Evolutionary conservation across 2,888 invertebrate species (phyloP).

Genomic region (Platycheirus albimanus): DNA sequence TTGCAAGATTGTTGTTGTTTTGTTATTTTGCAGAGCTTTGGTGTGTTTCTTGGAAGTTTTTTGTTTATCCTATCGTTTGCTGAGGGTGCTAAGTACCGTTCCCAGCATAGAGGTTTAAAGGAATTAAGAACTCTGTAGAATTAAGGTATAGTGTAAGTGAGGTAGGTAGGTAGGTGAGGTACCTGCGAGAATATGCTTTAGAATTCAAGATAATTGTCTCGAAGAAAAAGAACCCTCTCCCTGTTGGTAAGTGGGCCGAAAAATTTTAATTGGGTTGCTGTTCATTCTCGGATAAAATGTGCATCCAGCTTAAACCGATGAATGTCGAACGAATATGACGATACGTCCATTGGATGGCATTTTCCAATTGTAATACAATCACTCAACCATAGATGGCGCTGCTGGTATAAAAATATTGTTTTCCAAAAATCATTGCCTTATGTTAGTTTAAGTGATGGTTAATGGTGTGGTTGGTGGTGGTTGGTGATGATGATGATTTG

Average conservation of each 20-base stretch:
- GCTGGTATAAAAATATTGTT: constrained; percentile 7
- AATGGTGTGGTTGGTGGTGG: constrained; percentile 41
- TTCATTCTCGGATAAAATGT: constrained; percentile 8
- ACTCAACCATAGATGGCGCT: constrained; percentile 31
- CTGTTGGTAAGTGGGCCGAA: constrained; percentile 51
- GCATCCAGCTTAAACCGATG: constrained; percentile 9
- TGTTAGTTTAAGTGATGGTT: constrained; percentile 65
- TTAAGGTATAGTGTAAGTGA: not conserved
- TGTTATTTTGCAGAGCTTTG: not conserved
- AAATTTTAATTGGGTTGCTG: constrained; percentile 60
- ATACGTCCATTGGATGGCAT: not conserved
- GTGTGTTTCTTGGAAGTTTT: constrained; percentile 17
- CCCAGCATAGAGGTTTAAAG: constrained; percentile 18
- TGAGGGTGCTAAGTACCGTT: constrained; percentile 31
- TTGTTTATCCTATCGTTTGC: constrained; percentile 15
- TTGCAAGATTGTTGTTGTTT: constrained; percentile 5
- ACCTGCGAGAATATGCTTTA: constrained; percentile 9
- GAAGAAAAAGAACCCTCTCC: constrained; percentile 6
- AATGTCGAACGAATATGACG: no score
- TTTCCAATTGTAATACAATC: constrained; percentile 43
- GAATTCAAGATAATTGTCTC: constrained; percentile 44
- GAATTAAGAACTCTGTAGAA: constrained; percentile 23
- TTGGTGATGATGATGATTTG: constrained; percentile 40
- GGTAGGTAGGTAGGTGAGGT: no score
- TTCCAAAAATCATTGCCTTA: constrained; percentile 62